Percentiles rank a stretch among this genome's conserved stretches.
These are phyloP conservation scores for Iguana delicatissima DNA, from an alignment of 2,797 vertebrate species.

Conservation along the genomic window DNA sequence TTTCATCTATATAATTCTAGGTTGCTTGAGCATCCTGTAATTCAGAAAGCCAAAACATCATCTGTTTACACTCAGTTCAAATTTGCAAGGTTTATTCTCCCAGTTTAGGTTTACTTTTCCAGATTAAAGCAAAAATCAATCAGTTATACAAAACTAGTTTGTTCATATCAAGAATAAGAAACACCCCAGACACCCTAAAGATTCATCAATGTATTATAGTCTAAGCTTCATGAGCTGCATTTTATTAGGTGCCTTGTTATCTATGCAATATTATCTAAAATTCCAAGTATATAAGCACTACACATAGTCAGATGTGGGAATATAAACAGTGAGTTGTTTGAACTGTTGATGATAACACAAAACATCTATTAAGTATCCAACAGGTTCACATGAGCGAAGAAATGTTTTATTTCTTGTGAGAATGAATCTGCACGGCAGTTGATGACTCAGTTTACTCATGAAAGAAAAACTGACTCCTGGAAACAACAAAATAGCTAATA, in stretches of 20 bases:
- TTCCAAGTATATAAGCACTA: no score
- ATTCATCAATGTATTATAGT: no score
- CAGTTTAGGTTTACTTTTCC: not conserved
- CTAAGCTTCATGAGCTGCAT: no score
- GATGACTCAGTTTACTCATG: not conserved
- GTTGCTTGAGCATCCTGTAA: not conserved
- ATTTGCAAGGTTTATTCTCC: not conserved
- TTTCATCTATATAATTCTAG: not conserved
- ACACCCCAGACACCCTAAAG: no score
- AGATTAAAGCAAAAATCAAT: not conserved
- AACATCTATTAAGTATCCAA: not conserved
- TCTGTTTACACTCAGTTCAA: not conserved
- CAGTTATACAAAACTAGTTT: not conserved
- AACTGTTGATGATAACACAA: no score
- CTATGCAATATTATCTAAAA: no score
- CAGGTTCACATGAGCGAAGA: not conserved
- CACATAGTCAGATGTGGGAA: no score
- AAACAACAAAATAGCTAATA: not conserved
- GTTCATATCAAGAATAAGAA: not conserved
- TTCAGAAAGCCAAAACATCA: constrained; percentile 16
- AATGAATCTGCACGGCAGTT: not conserved
- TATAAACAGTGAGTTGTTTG: no score
- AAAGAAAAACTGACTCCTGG: not conserved
- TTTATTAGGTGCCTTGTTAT: no score
- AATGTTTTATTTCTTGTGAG: not conserved